Conservation (phyloP, 2,888 invertebrate species). For the Hydropsyche betteni region DNA sequence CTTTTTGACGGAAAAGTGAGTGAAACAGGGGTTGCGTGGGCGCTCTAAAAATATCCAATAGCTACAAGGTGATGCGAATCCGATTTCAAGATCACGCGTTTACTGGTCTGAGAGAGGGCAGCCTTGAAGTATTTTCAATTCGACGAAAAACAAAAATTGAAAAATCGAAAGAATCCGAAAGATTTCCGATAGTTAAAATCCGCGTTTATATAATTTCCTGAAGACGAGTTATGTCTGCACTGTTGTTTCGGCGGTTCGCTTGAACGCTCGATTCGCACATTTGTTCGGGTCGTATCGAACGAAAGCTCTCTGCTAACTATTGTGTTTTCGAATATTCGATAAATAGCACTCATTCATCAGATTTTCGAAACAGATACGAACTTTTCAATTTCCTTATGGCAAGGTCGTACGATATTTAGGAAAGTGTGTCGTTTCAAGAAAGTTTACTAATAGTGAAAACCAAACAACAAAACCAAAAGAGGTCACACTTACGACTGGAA, state of each 20-base stretch:
- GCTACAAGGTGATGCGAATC: constrained; percentile 14
- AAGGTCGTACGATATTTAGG: not conserved
- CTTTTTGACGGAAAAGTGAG: not conserved
- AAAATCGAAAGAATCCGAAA: constrained; percentile 1
- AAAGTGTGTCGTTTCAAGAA: too few relatives aligned
- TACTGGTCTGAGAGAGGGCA: constrained; percentile 3
- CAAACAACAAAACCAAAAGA: not conserved
- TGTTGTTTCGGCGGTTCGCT: too few relatives aligned
- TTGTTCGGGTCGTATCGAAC: too few relatives aligned
- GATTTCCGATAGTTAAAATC: not conserved
- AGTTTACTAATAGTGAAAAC: too few relatives aligned
- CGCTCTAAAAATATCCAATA: constrained; percentile 11
- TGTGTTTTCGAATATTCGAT: too few relatives aligned
- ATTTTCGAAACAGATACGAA: too few relatives aligned
- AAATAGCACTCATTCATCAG: too few relatives aligned
- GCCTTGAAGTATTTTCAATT: constrained; percentile 17
- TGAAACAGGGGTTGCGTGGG: not conserved
- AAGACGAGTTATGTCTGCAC: too few relatives aligned
- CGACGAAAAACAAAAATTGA: constrained; percentile 7
- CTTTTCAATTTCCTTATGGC: not conserved
- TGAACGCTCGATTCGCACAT: too few relatives aligned
- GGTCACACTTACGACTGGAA: not conserved
- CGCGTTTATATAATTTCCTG: too few relatives aligned
- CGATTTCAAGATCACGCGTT: constrained; percentile 35
- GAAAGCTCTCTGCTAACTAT: too few relatives aligned